Evolutionary conservation across 2,797 vertebrate species (phyloP), one percentile per base, ranked within the genome.

Genomic region (Gadopsis bispinosus): DNA sequence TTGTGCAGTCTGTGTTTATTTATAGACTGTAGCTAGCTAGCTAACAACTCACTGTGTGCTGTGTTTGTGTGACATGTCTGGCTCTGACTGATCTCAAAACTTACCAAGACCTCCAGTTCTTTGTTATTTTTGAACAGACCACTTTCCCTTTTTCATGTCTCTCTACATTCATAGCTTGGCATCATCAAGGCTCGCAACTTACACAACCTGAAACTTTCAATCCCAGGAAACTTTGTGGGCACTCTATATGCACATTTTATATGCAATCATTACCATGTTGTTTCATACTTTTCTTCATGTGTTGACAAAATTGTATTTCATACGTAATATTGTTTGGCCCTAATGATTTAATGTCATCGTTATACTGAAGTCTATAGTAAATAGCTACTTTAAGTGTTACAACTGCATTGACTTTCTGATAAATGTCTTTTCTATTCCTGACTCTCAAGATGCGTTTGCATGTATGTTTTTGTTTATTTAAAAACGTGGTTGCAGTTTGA

Each of bases 401-500:
- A 53, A 7, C n/a, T 47, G 9, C 51, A 13, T 9, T 59, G 55
- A 12, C 51, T 69, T 65, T 54, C 35, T 62, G 56, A 50, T 45
- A 31, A 67, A 58, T 54, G 1, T 14, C 7, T 33, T 19, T 51
- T 70, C 33, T 3, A 20, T 47, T 48, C 48, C 9, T 69, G 31
- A 59, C 17, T 37, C n/a, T 17, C 4, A 5, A 35, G 48, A 35
- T n/a, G 16, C 22, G 26, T 66, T 54, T 55, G 20, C 39, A 19
- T 33, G 13, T 31, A 10, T 72, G 29, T 31, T 55, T 22, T 70
- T 71, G 41, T 68, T 69, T 47, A 19, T n/a, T 22, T 31, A 37
- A 71, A 39, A 67, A 26, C 5, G 13, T 11, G 12, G 64, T 76
- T 58, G 41, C 73, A 66, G 48, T 83, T 55, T 80, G 66, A 80